Evolutionary conservation across 2,113 vertebrate genomes (phyloP).

Genomic region (Tetraodon nigroviridis): DNA sequence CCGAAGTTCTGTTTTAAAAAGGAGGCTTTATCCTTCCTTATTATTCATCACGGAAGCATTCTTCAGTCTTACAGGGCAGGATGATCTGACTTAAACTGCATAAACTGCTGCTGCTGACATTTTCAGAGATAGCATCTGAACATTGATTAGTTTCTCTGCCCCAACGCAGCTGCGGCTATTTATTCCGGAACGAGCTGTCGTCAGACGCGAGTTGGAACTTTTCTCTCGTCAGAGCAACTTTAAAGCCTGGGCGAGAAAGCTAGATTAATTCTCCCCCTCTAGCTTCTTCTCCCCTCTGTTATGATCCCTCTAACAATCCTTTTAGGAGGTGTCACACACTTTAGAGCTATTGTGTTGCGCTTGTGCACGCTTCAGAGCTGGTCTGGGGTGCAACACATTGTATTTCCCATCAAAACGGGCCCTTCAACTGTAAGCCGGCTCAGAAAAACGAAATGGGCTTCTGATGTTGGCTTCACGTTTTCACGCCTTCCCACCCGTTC

Average conservation of each 20-base stretch:
- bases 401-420: conserved; percentile 53
- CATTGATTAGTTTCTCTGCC: conserved; percentile 68
- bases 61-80: conserved; percentile 49
- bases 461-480: conserved; percentile 21
- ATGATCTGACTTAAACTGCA: conserved; percentile 62
- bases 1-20: conserved; percentile 40
- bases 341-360: conserved; percentile 62
- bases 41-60: conserved; percentile 61
- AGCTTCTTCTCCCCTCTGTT: conserved; percentile 56
- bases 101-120: conserved; percentile 61
- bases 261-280: conserved; percentile 67
- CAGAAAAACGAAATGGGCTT: conserved; percentile 30
- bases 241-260: conserved; percentile 61
- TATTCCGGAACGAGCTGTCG: conserved; percentile 59
- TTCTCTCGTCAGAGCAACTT: conserved; percentile 56
- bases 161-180: conserved; percentile 54
- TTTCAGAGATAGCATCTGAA: conserved; percentile 63
- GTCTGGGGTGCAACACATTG: conserved; percentile 32
- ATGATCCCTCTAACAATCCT: conserved; percentile 74
- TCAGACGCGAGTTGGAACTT: conserved; percentile 59
- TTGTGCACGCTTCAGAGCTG: conserved; percentile 40
- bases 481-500: conserved; percentile 14
- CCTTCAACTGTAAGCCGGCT: conserved; percentile 40
- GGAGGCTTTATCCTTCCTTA: conserved; percentile 49
- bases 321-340: conserved; percentile 73